Conservation (phyloP, 2,888 invertebrate species). For the Papilio gigon region DNA sequence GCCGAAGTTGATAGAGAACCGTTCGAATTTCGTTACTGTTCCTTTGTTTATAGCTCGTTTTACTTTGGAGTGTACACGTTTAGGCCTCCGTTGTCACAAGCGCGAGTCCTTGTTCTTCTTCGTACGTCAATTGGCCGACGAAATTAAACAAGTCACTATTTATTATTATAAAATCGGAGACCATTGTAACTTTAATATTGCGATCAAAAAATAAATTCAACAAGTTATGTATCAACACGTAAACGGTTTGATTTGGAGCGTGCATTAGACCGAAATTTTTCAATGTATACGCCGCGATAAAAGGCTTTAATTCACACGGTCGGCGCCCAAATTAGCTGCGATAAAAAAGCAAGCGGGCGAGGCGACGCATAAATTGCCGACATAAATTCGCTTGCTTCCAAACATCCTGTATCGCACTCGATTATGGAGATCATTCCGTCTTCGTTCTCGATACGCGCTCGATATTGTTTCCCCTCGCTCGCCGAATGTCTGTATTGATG, state of each 20-base stretch:
- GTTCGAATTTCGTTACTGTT: slow-evolving; percentile 25
- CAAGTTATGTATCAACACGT: slow-evolving; percentile 40
- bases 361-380: slow-evolving; percentile 54
- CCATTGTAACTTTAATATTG: neutral
- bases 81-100: neutral
- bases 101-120: neutral
- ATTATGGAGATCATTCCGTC: slow-evolving; percentile 53
- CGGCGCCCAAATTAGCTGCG: slow-evolving; percentile 46
- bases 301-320: slow-evolving; percentile 44
- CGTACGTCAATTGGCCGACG: neutral
- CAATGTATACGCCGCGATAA: slow-evolving; percentile 38
- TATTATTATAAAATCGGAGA: neutral
- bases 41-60: slow-evolving; percentile 30
- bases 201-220: slow-evolving; percentile 31
- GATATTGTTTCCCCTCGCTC: slow-evolving; percentile 43
- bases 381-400: slow-evolving; percentile 52
- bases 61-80: slow-evolving; percentile 20
- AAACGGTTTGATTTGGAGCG: slow-evolving; percentile 27
- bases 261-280: slow-evolving; percentile 36
- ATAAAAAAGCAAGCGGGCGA: slow-evolving; percentile 49
- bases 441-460: slow-evolving; percentile 50
- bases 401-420: slow-evolving; percentile 53
- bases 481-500: slow-evolving; percentile 12
- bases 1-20: slow-evolving; percentile 30
- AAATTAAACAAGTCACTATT: neutral